Percentiles rank a stretch among this genome's conserved stretches.
Evolutionary conservation across 2,797 vertebrate species (phyloP).

Genomic region (Sylvilagus floridanus): DNA sequence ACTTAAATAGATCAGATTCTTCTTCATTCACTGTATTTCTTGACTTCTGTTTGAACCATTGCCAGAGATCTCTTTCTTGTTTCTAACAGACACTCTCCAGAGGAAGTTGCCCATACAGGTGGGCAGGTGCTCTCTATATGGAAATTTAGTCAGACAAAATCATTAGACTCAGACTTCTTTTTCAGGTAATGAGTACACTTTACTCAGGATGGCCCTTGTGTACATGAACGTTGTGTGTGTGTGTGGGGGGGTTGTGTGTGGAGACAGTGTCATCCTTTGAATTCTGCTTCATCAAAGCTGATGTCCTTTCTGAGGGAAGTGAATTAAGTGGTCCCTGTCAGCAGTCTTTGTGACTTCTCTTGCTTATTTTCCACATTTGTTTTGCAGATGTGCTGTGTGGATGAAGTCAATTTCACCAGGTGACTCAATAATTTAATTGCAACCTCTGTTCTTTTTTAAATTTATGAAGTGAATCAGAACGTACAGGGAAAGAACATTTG

Average conservation of each 20-base stretch:
- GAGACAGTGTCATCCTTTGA: not conserved
- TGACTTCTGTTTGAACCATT: not conserved
- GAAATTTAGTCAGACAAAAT: constrained; percentile 17
- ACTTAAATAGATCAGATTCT: not conserved
- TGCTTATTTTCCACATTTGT: not conserved
- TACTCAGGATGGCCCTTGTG: not conserved
- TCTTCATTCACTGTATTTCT: constrained; percentile 16
- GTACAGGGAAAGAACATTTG: not conserved
- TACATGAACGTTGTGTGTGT: too few relatives aligned
- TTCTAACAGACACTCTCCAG: constrained; percentile 3
- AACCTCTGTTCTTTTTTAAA: constrained; percentile 17
- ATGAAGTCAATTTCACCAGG: constrained; percentile 34
- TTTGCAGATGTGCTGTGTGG: not conserved
- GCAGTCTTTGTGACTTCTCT: not conserved
- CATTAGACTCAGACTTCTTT: not conserved
- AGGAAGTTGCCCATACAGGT: not conserved
- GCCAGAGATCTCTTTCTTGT: not conserved
- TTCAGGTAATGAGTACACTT: not conserved
- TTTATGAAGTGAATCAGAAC: constrained; percentile 44
- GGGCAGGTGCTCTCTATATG: not conserved
- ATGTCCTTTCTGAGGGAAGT: not conserved
- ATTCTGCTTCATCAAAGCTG: not conserved
- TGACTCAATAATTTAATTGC: constrained; percentile 40
- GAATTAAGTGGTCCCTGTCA: not conserved
- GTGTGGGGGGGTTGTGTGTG: not conserved